Conservation (phyloP, 2,113 vertebrate species). For the Petroica traversi region DNA sequence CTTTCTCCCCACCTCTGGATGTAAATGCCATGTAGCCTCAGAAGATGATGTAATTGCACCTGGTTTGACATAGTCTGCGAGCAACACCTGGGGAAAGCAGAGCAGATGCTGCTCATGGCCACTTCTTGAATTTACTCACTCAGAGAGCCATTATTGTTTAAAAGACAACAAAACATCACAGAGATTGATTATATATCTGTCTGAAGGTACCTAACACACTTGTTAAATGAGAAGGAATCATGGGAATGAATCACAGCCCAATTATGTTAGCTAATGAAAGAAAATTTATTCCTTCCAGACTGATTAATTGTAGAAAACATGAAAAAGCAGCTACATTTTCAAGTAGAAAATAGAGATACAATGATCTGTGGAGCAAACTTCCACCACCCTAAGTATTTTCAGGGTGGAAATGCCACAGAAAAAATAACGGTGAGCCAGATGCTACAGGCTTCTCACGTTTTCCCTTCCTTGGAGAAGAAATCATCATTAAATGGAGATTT, state of each 20-base stretch:
- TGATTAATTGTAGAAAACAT: constrained; percentile 16
- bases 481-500: not conserved
- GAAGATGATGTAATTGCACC: not conserved
- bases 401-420: not conserved
- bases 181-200: not conserved
- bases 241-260: not conserved
- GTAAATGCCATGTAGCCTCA: not conserved
- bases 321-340: not conserved
- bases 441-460: not conserved
- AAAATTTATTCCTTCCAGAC: constrained; percentile 10
- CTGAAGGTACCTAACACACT: not conserved
- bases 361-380: not conserved
- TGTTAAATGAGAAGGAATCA: not conserved
- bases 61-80: not conserved
- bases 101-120: not conserved
- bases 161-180: not conserved
- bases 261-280: not conserved
- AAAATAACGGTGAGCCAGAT: not conserved
- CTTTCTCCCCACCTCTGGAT: not conserved
- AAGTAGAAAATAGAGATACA: not conserved
- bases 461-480: not conserved
- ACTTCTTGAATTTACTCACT: not conserved
- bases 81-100: not conserved
- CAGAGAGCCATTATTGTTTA: not conserved
- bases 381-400: not conserved